These are phyloP conservation scores for Drosophila erecta DNA, from an alignment of 1,140 invertebrate genomes.

Conservation along the genomic window DNA sequence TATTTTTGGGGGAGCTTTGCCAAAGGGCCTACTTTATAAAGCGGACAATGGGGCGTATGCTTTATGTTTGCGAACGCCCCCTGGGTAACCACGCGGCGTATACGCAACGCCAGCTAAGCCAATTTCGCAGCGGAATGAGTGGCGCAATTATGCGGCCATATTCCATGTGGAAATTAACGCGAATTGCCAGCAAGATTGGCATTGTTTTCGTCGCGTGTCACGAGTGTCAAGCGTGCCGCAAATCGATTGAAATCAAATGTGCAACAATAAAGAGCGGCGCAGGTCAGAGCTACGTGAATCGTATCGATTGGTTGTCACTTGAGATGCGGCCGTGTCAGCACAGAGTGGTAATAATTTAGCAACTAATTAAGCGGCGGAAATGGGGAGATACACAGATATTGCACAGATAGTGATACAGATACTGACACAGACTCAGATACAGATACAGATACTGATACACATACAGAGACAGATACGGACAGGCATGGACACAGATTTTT, in stretches of 20 bases:
- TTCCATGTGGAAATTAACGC: conserved; percentile 78
- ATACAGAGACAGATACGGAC: conserved; percentile 7
- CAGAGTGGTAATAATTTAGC: conserved; percentile 76
- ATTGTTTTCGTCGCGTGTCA: conserved; percentile 72
- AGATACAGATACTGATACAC: not conserved
- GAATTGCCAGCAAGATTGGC: conserved; percentile 71
- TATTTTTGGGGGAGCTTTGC: not conserved
- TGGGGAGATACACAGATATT: conserved; percentile 33
- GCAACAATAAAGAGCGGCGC: conserved; percentile 50
- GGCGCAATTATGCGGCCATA: conserved; percentile 63
- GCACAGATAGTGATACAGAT: too few species aligned
- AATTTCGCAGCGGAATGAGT: conserved; percentile 52
- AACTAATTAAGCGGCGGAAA: conserved; percentile 74
- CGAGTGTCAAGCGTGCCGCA: conserved; percentile 25
- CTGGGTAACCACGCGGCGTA: conserved; percentile 14
- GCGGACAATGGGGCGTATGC: conserved; percentile 35
- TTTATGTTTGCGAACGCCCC: not conserved
- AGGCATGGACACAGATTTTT: conserved; percentile 17
- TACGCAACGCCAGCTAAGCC: conserved; percentile 54
- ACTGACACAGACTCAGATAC: not conserved
- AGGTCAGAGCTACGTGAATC: conserved; percentile 19
- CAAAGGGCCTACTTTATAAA: conserved; percentile 20
- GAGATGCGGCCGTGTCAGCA: conserved; percentile 62
- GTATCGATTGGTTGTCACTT: conserved; percentile 66
- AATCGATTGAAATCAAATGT: conserved; percentile 66